Base-by-base conservation (phyloP, 2,797 vertebrate genomes). In the Girardinus metallicus region DNA sequence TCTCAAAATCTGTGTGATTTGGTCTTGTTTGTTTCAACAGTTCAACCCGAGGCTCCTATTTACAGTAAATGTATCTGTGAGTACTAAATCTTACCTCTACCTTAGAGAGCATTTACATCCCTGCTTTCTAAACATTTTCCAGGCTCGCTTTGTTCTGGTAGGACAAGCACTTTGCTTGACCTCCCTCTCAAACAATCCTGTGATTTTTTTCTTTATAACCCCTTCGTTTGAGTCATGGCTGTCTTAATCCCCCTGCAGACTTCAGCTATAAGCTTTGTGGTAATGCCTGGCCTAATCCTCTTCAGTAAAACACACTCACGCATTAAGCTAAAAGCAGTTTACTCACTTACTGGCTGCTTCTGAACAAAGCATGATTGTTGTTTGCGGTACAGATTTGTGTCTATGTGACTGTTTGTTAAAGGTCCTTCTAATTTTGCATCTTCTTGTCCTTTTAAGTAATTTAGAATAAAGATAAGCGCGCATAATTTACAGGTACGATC, bases 241-340 rank as follows among this genome's bases (percentile, higher is more conserved):
- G 83, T 83, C 88, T 89, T 94, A 95, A 95, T 94, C 93, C 90
- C 82, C 85, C 87, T 80, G 82, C 83, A 90, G 92, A 83, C 87
- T 79, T 87, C 78, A 86, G 92, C 91, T 87, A 80, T 88, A 94
- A 92, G 92, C 92, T 92, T 93, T 94, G 90, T 90, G 82, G 90
- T 94, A 95, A 95, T 95, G 94, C 95, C 92, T 87, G 90, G 87
- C 83, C 80, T 95, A 95, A 95, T 95, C 95, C 89, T 85, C 73
- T 80, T 55, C 82, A 87, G 91, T 94, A 92, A 94, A 95, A 90
- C 91, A 89, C 85, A 91, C 85, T 89, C 87, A 81, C 75, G 75
- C 88, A 89, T 95, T 93, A 92, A 90, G 88, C 91, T 93, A 86
- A 93, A 90, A 93, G 91, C 89, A 89, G 91, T 95, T 93, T 90